Evolutionary conservation across 2,888 invertebrate species (phyloP).

Genomic region (Macaria notata): DNA sequence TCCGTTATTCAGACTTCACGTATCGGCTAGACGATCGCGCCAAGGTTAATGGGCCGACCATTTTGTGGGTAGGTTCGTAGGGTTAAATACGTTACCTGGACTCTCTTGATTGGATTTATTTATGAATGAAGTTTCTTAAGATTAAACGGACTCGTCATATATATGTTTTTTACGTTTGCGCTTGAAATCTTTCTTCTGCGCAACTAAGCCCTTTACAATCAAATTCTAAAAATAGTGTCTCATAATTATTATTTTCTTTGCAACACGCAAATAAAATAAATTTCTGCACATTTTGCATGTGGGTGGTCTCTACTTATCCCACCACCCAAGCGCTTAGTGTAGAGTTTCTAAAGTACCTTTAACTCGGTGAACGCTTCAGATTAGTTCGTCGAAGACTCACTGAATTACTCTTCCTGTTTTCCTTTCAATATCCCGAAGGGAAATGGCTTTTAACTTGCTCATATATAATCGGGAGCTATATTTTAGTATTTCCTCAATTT

Average conservation of each 20-base stretch:
- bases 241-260: too few species aligned
- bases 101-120: too few species aligned
- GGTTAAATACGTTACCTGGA: neutral
- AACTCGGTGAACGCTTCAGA: neutral
- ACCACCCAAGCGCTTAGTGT: constrained; percentile 7
- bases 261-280: too few species aligned
- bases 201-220: too few species aligned
- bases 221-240: too few species aligned
- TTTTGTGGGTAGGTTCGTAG: constrained; percentile 26
- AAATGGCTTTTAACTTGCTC: too few species aligned
- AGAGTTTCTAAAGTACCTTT: neutral
- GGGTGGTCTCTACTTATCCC: neutral
- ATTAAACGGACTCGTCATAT: too few species aligned
- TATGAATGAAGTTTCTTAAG: too few species aligned
- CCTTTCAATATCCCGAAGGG: neutral
- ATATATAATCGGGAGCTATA: too few species aligned
- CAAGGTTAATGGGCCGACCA: constrained; percentile 36
- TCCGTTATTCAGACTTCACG: constrained; percentile 42
- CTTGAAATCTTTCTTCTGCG: too few species aligned
- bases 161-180: too few species aligned
- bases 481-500: too few species aligned
- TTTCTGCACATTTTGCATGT: neutral
- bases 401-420: constrained; percentile 4
- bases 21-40: constrained; percentile 36
- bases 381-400: constrained; percentile 1